phyloP scores from a whole-genome alignment of 2,888 invertebrate genomes.

The Spatulosminthurus flaviceps region DNA sequence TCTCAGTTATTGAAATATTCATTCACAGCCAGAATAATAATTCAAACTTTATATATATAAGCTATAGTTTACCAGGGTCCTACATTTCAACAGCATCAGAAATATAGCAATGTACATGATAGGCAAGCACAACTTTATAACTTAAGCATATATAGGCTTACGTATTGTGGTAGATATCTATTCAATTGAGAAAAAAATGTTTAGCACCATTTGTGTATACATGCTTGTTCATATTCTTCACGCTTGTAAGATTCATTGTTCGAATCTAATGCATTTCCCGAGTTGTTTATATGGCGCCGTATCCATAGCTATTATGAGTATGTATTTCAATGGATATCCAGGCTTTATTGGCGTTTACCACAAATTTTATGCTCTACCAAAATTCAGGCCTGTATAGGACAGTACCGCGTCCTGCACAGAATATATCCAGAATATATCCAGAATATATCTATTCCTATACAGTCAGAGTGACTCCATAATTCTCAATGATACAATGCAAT shows the following conservation, averaged over 20 bases:
- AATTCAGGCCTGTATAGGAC: too few species aligned
- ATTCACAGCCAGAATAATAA: conserved; percentile 20
- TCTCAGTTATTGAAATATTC: conserved; percentile 38
- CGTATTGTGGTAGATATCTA: not conserved
- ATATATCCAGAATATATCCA: too few species aligned
- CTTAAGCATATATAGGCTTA: too few species aligned
- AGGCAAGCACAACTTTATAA: too few species aligned
- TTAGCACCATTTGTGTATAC: not conserved
- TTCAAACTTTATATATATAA: not conserved
- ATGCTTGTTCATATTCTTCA: conserved; percentile 1
- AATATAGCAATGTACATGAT: too few species aligned
- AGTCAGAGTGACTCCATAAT: too few species aligned
- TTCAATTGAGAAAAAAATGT: not conserved
- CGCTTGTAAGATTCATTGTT: conserved; percentile 16
- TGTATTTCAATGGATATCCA: not conserved
- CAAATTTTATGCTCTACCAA: not conserved
- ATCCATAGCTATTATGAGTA: not conserved
- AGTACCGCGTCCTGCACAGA: too few species aligned
- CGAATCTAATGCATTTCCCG: not conserved
- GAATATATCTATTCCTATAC: too few species aligned
- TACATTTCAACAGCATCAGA: too few species aligned
- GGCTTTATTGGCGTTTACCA: not conserved
- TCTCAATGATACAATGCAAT: not conserved
- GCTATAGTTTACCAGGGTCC: too few species aligned
- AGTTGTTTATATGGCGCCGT: not conserved